Evolutionary conservation across 2,888 invertebrate genomes (phyloP).

Genomic region (Carpatolechia fugitivella): DNA sequence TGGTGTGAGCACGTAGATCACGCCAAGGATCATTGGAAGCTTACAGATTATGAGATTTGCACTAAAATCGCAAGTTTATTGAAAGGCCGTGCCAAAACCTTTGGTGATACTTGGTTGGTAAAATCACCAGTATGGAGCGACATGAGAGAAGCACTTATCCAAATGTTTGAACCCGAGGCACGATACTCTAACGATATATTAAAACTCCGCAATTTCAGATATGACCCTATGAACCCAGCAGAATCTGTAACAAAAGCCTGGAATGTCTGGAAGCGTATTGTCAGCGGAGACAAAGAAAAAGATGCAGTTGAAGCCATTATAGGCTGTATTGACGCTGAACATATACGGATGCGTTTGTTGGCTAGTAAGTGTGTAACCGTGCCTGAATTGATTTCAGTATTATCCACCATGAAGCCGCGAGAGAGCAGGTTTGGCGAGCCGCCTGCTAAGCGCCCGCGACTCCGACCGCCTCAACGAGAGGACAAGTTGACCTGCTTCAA

Average conservation of each 20-base stretch:
- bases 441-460: not conserved
- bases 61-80: constrained; percentile 19
- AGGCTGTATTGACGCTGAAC: constrained; percentile 18
- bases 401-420: not conserved
- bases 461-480: not conserved
- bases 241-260: constrained; percentile 16
- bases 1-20: constrained; percentile 20
- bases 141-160: constrained; percentile 17
- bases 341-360: constrained; percentile 11
- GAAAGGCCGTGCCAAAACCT: constrained; percentile 14
- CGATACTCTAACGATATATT: constrained; percentile 21
- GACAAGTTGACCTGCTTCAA: not conserved
- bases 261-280: constrained; percentile 18
- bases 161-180: constrained; percentile 23
- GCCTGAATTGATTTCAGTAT: constrained; percentile 1
- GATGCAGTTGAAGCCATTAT: constrained; percentile 17
- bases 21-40: constrained; percentile 16
- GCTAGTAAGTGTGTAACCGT: constrained; percentile 15
- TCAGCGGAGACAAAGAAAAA: constrained; percentile 14
- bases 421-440: not conserved
- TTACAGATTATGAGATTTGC: constrained; percentile 20
- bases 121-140: not conserved
- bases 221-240: constrained; percentile 12
- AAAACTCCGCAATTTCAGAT: constrained; percentile 20
- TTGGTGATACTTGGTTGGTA: not conserved